Conservation (phyloP, 2,888 invertebrate species). For the Drosophila nr. medialis region DNA sequence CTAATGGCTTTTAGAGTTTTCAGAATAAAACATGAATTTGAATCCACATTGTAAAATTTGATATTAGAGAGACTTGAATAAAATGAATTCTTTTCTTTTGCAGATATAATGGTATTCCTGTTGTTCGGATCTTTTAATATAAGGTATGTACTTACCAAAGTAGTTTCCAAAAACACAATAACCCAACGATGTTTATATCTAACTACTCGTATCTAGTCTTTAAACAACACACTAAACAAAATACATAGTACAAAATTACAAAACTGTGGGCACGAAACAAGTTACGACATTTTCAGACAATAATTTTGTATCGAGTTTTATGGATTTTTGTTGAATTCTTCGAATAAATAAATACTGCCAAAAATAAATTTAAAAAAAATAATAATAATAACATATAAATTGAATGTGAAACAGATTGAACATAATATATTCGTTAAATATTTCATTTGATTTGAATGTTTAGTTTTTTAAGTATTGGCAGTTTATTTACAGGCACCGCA, state of each 20-base stretch:
- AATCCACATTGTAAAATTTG: not conserved
- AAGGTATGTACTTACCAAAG: constrained; percentile 62
- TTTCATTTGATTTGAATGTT: constrained; percentile 74
- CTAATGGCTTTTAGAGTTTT: not conserved
- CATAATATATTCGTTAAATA: constrained; percentile 81
- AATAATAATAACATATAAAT: constrained; percentile 1
- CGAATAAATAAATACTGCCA: constrained; percentile 38
- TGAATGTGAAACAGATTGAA: constrained; percentile 50
- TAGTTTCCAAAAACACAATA: constrained; percentile 46
- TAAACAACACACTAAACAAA: constrained; percentile 51
- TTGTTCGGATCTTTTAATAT: not conserved
- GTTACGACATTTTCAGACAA: constrained; percentile 18
- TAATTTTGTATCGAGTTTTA: constrained; percentile 7
- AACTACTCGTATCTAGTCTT: constrained; percentile 13
- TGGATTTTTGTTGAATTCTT: constrained; percentile 7
- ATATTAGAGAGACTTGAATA: not conserved
- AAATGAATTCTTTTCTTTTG: constrained; percentile 3
- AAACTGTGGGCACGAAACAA: constrained; percentile 78
- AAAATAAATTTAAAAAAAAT: constrained; percentile 7
- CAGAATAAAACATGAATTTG: not conserved
- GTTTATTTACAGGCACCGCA: constrained; percentile 83
- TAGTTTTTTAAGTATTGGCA: constrained; percentile 69
- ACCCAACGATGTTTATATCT: constrained; percentile 49
- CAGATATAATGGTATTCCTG: constrained; percentile 3
- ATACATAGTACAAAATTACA: constrained; percentile 72